Percentiles rank a stretch among this genome's conserved stretches.
Evolutionary conservation across 2,888 invertebrate species (phyloP).

Genomic region (Hymenopus coronatus): DNA sequence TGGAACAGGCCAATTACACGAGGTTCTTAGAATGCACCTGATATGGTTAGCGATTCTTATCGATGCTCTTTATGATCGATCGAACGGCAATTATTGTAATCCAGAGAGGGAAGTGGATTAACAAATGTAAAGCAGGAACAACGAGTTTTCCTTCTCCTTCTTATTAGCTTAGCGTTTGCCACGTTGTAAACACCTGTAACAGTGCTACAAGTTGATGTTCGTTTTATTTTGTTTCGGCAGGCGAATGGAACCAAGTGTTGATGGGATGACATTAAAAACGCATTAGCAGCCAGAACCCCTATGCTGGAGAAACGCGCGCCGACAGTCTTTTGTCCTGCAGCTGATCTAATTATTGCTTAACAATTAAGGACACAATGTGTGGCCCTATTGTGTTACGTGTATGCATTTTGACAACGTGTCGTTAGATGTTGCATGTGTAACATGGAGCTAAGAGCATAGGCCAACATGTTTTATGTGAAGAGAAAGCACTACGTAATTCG

Average conservation of each 20-base stretch:
- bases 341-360: neutral
- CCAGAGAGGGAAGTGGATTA: neutral
- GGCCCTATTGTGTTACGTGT: neutral
- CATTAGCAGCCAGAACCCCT: neutral
- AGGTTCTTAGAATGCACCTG: neutral
- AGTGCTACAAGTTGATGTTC: neutral
- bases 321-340: neutral
- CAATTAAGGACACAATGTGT: neutral
- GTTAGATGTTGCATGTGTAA: neutral
- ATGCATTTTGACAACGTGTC: neutral
- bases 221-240: neutral
- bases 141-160: neutral
- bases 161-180: neutral
- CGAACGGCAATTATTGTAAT: neutral
- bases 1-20: neutral
- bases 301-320: neutral
- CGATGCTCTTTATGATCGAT: neutral
- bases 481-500: no score
- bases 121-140: neutral
- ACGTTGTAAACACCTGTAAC: neutral
- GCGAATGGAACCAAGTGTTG: neutral
- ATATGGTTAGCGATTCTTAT: neutral
- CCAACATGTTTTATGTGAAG: no score
- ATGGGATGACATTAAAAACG: neutral
- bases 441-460: no score